Conservation (phyloP, 1,140 invertebrate species). For the Drosophila mayri region DNA sequence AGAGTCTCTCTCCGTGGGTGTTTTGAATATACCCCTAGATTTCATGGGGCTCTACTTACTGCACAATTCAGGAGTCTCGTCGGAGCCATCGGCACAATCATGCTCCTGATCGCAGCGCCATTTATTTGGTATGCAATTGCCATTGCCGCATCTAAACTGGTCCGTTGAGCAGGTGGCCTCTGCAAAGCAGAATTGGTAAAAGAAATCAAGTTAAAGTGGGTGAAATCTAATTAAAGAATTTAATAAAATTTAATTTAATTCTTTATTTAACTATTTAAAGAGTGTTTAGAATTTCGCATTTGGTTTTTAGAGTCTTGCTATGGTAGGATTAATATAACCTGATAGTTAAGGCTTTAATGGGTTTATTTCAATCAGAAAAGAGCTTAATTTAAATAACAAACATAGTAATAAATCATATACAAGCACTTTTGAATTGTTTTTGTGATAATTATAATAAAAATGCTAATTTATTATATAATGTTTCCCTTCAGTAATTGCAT, state of each 20-base stretch:
- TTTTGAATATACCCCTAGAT: neutral
- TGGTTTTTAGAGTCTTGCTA: neutral
- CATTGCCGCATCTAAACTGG: conserved; percentile 87
- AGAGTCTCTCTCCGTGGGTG: conserved; percentile 3
- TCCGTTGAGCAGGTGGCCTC: conserved; percentile 79
- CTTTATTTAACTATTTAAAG: neutral
- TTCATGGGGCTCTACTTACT: conserved; percentile 83
- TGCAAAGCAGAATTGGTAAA: conserved; percentile 58
- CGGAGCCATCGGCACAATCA: conserved; percentile 90
- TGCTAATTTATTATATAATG: neutral
- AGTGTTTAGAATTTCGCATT: accelerated
- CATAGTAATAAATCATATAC: neutral
- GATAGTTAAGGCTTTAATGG: neutral
- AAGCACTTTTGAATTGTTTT: neutral
- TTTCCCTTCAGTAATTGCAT: neutral
- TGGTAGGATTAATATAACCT: neutral
- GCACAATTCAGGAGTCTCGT: conserved; percentile 87
- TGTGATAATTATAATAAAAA: neutral
- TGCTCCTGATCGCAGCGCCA: conserved; percentile 88
- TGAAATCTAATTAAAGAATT: too few relatives aligned
- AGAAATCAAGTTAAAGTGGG: conserved; percentile 29
- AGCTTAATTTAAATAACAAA: neutral
- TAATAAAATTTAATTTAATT: neutral
- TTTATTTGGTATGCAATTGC: conserved; percentile 87
- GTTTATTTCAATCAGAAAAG: neutral